Evolutionary conservation across 2,888 invertebrate species (phyloP).

Genomic region (Cheilosia grossa): DNA sequence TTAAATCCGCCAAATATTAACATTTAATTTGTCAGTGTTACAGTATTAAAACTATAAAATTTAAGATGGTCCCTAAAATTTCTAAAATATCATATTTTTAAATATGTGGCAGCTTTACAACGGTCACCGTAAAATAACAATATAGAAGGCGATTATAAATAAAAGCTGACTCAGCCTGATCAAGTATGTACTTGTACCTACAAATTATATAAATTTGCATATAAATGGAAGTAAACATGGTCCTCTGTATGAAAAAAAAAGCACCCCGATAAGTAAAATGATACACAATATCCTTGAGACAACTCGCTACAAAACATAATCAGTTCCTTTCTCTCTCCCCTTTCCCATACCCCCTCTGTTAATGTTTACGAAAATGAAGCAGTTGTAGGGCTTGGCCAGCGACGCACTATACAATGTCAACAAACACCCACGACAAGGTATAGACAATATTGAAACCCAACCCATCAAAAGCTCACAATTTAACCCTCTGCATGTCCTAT

Average conservation of each 20-base stretch:
- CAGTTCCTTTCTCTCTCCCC: not conserved
- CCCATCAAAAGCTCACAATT: not conserved
- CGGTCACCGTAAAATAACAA: too few relatives aligned
- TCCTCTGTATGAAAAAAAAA: not conserved
- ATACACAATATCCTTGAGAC: not conserved
- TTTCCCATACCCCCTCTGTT: not conserved
- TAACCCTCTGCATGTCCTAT: not conserved
- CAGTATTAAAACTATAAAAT: too few relatives aligned
- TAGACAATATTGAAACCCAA: not conserved
- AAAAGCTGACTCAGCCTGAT: not conserved
- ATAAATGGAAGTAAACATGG: not conserved
- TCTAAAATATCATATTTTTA: too few relatives aligned
- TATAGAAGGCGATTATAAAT: not conserved
- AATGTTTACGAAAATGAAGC: not conserved
- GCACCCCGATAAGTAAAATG: not conserved
- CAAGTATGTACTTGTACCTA: not conserved
- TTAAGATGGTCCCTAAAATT: too few relatives aligned
- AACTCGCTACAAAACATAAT: not conserved
- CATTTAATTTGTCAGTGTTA: too few relatives aligned
- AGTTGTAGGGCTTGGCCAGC: conserved; percentile 15
- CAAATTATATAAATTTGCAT: not conserved
- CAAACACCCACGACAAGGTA: not conserved
- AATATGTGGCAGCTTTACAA: too few relatives aligned
- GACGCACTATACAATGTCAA: conserved; percentile 9
- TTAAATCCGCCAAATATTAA: too few relatives aligned